Evolutionary conservation across 2,113 vertebrate genomes (phyloP).

Genomic region (Vidua macroura): DNA sequence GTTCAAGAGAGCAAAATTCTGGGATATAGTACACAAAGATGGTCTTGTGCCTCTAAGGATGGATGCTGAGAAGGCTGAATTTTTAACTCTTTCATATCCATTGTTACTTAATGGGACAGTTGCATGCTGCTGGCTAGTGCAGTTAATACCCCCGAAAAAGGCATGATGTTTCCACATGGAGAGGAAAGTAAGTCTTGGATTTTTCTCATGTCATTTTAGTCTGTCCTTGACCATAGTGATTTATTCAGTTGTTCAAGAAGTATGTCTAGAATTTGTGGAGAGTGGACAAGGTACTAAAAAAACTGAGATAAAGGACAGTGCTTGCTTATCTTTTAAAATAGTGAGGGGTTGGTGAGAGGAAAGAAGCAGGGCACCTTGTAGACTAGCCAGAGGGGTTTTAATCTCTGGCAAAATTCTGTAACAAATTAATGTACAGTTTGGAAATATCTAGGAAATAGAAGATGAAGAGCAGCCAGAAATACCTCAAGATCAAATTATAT

Average conservation of each 20-base stretch:
- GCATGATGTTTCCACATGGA: not conserved
- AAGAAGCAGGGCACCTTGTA: not conserved
- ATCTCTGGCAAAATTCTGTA: conserved; percentile 4
- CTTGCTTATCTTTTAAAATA: not conserved
- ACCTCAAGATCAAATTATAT: not conserved
- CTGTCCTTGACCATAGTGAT: not conserved
- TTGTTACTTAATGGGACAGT: not conserved
- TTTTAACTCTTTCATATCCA: not conserved
- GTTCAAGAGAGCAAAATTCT: not conserved
- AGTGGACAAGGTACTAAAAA: not conserved
- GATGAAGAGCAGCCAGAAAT: not conserved
- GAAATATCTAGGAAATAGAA: not conserved
- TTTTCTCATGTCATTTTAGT: not conserved
- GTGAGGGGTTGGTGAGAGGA: not conserved
- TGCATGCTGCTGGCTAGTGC: not conserved
- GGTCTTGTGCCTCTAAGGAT: not conserved
- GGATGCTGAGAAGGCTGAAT: not conserved
- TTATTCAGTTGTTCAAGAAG: not conserved
- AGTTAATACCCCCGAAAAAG: not conserved
- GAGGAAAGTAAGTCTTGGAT: not conserved
- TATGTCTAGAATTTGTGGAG: not conserved
- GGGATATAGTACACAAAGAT: not conserved
- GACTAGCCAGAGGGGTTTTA: not conserved
- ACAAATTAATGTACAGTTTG: not conserved
- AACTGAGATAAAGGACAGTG: not conserved